These are phyloP conservation scores for Acrossocheilus wenchowensis DNA, from an alignment of 2,797 vertebrate species.

Conservation along the genomic window DNA sequence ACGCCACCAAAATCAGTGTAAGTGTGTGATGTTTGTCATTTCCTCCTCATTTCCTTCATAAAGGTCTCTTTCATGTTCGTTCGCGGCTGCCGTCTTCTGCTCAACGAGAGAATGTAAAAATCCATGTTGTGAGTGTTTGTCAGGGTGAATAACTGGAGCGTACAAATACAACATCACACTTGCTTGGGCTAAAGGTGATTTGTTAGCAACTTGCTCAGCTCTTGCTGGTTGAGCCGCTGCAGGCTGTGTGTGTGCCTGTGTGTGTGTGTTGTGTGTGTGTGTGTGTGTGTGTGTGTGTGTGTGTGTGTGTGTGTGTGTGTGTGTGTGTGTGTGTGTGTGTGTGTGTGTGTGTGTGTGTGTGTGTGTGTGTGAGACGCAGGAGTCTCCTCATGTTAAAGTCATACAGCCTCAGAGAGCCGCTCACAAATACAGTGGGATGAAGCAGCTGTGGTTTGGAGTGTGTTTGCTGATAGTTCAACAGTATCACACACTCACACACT, in stretches of 20 bases:
- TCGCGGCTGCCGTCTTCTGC: background rate
- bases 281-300: background rate
- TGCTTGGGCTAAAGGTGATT: slow-evolving; percentile 44
- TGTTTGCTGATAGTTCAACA: background rate
- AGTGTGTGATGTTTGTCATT: slow-evolving; percentile 64
- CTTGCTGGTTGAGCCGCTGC: slow-evolving; percentile 26
- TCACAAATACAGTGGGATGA: background rate
- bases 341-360: background rate
- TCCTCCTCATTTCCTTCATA: background rate
- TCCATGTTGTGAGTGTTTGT: slow-evolving; percentile 24
- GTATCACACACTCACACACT: background rate
- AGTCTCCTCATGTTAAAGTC: slow-evolving; percentile 8
- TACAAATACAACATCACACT: slow-evolving; percentile 23
- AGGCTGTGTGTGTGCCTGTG: slow-evolving; percentile 1
- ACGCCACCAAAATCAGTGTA: slow-evolving; percentile 97
- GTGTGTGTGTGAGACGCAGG: background rate
- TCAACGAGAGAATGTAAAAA: slow-evolving; percentile 26
- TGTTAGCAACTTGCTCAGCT: slow-evolving; percentile 32
- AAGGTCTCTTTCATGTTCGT: background rate
- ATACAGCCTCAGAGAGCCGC: background rate
- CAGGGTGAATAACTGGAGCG: slow-evolving; percentile 41
- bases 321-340: background rate
- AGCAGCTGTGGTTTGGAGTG: background rate
- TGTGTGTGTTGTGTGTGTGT: background rate
- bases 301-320: background rate